Evolutionary conservation across 2,797 vertebrate genomes (phyloP), one percentile per base, ranked within the genome.

Genomic region (Paratrypauchen microcephalus): DNA sequence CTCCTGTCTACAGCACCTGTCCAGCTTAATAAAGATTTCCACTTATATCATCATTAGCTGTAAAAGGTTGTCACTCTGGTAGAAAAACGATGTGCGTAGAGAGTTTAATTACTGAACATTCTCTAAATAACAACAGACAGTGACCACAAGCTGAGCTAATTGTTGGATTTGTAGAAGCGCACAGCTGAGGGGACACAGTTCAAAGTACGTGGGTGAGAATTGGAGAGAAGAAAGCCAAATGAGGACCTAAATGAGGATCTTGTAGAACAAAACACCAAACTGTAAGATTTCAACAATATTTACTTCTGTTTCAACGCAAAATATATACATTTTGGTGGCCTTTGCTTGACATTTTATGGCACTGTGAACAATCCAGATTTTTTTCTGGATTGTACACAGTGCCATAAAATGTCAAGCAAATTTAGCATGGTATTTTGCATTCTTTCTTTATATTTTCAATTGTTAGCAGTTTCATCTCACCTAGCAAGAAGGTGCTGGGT

Each of bases 61-160:
- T 1, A 69, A 47, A 65, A 71, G 52, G 63, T 79, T 65, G 18
- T 2, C 39, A 26, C 66, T 70, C 66, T 36, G n/a, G 57, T 73
- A 75, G 66, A 73, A 71, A 26, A 65, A 45, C 13, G n/a, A 66
- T 71, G n/a, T 16, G 77, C 69, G 83, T 68, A 63, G 68, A 74
- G 1, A 68, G 11, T 72, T 76, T 90, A 88, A 89, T 90, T 88
- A 87, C 78, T 76, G 76, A 70, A 78, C 81, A 78, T 86, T 77
- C 74, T 80, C 64, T 71, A 80, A 74, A 76, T 72, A 75, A 89
- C 70, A 77, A 88, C 73, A 57, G 72, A 70, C 72, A 75, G 48
- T 28, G 47, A 60, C 74, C 56, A 58, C 73, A 68, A 70, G 66
- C 72, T 63, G 45, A 66, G 82, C 70, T 87, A 90, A 90, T 85